Conservation (phyloP, 2,797 vertebrate species). For the Sphaeramia orbicularis region DNA sequence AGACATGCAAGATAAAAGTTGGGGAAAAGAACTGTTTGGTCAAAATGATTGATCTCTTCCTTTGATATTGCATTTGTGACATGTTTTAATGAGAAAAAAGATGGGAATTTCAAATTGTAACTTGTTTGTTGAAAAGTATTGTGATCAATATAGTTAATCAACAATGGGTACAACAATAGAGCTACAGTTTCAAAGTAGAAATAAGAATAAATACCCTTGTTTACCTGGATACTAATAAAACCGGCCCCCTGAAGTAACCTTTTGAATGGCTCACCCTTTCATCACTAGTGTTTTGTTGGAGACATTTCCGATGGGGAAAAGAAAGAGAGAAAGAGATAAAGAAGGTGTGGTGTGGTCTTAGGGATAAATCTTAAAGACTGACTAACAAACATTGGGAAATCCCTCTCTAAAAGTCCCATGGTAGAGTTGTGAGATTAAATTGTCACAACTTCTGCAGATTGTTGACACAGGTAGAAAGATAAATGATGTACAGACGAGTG, state of each 20-base stretch:
- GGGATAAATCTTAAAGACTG: conserved; percentile 45
- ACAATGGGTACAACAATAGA: conserved; percentile 5
- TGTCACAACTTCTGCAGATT: conserved; percentile 34
- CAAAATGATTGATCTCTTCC: conserved; percentile 56
- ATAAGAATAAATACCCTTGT: not conserved
- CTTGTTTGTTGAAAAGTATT: not conserved
- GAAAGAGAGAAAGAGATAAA: conserved; percentile 33
- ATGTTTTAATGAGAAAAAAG: conserved; percentile 13
- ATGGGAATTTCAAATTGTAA: conserved; percentile 7
- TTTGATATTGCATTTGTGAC: conserved; percentile 42
- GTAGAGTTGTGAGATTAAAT: conserved; percentile 47
- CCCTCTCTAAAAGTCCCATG: conserved; percentile 55
- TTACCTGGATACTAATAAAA: conserved; percentile 4
- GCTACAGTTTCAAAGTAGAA: not conserved
- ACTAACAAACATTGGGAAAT: conserved; percentile 55
- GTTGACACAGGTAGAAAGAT: conserved; percentile 37
- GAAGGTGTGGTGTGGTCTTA: conserved; percentile 47
- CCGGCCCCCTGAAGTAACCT: conserved; percentile 36
- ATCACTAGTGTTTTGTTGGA: not conserved
- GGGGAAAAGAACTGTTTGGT: conserved; percentile 22
- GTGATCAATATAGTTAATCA: not conserved
- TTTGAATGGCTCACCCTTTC: not conserved
- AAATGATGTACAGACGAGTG: conserved; percentile 8
- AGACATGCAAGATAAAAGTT: conserved; percentile 72
- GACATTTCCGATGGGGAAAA: conserved; percentile 25